Conservation (phyloP, 2,888 invertebrate genomes). For the Onchidella celtica region DNA sequence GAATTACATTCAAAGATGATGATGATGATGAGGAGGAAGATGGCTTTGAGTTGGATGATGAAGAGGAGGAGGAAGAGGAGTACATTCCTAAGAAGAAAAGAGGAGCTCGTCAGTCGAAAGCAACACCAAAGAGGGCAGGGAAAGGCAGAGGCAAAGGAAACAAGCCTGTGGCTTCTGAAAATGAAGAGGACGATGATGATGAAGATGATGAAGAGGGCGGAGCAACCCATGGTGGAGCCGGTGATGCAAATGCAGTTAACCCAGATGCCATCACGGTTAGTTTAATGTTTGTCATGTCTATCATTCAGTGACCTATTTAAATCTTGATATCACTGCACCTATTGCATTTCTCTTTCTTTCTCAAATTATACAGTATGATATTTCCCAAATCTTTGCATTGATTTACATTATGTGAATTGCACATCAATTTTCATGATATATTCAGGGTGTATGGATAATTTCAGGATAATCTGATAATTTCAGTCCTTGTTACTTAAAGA, state of each 20-base stretch:
- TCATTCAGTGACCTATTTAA: no score
- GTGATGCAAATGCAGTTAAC: neutral
- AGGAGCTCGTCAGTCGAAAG: neutral
- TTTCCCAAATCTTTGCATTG: no score
- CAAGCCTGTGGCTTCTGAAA: neutral
- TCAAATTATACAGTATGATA: neutral
- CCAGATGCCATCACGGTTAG: constrained; percentile 39
- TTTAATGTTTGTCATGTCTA: no score
- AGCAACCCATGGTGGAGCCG: neutral
- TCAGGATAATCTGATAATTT: no score
- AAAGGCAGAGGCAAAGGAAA: constrained; percentile 4
- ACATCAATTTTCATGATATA: no score
- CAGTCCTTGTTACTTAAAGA: no score
- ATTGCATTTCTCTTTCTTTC: neutral
- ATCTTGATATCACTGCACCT: no score
- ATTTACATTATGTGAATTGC: no score
- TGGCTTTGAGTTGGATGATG: neutral
- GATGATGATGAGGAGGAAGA: constrained; percentile 29
- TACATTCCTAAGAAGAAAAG: constrained; percentile 33
- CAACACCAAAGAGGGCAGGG: neutral
- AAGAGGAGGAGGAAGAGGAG: constrained; percentile 36
- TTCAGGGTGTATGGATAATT: no score
- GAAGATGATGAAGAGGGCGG: constrained; percentile 33
- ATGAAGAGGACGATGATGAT: constrained; percentile 30
- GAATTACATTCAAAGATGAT: neutral